Conservation (phyloP, 64 coral and sea anemone genomes). For the Montipora sp. region DNA sequence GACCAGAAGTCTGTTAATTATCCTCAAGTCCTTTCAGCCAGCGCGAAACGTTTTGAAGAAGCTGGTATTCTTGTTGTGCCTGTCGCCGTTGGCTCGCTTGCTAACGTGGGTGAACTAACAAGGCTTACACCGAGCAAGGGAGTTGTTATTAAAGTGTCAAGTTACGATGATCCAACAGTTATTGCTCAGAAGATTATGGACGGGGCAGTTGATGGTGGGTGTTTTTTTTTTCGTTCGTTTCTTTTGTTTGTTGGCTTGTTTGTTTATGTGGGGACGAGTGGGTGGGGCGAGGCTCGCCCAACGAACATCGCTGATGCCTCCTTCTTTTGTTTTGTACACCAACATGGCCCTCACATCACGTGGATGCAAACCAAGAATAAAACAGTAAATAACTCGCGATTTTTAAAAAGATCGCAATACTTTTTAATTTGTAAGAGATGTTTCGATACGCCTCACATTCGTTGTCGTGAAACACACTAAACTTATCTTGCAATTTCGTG, state of each 20-base stretch:
- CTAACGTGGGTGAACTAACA: slow-evolving; percentile 9
- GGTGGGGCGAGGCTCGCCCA: no score
- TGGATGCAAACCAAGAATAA: no score
- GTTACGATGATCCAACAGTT: not conserved
- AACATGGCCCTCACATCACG: no score
- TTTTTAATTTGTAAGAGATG: no score
- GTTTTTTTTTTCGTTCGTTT: not conserved
- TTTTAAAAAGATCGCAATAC: no score
- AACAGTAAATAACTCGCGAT: no score
- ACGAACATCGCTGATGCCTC: no score
- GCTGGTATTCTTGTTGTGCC: slow-evolving; percentile 5
- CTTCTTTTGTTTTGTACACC: no score
- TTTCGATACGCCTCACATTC: no score
- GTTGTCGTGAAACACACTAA: no score
- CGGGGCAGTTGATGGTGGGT: slow-evolving; percentile 22
- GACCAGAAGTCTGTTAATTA: slow-evolving; percentile 25
- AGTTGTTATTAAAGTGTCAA: slow-evolving; percentile 18
- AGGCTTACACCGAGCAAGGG: slow-evolving; percentile 8
- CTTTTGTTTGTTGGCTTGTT: not conserved
- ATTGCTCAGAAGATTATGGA: slow-evolving; percentile 28
- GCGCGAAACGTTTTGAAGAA: not conserved
- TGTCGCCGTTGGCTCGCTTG: slow-evolving; percentile 5
- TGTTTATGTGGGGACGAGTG: no score
- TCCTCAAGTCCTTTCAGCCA: slow-evolving; percentile 10
- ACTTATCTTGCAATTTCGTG: no score